These are phyloP conservation scores for Eremobia ochroleuca DNA, from an alignment of 2,888 invertebrate genomes.

Conservation along the genomic window DNA sequence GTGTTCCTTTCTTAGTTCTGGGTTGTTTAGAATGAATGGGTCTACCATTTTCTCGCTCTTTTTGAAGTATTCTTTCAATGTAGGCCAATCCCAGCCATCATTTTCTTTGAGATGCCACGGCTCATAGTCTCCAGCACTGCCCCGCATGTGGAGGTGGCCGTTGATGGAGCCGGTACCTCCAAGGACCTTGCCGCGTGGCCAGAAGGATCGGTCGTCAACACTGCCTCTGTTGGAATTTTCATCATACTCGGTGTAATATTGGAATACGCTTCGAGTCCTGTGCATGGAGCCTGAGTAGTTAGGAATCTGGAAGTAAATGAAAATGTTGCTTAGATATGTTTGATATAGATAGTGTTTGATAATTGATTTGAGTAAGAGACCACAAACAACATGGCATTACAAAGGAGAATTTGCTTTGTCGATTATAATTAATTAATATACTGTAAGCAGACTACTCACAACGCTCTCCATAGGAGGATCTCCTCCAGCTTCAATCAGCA, in stretches of 20 bases:
- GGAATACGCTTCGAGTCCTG: constrained; percentile 77
- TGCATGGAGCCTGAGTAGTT: constrained; percentile 82
- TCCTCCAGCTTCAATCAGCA: constrained; percentile 85
- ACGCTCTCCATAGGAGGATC: constrained; percentile 84
- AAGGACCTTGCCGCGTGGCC: constrained; percentile 85
- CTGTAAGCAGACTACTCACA: constrained; percentile 73
- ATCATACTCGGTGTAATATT: constrained; percentile 84
- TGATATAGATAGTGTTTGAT: neutral
- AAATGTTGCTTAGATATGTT: neutral
- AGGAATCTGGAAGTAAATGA: constrained; percentile 79
- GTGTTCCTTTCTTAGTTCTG: constrained; percentile 81
- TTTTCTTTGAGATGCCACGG: constrained; percentile 80
- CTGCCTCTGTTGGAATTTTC: constrained; percentile 78
- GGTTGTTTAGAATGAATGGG: constrained; percentile 82
- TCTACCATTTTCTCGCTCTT: constrained; percentile 86
- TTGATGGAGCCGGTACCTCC: constrained; percentile 88
- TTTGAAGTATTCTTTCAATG: constrained; percentile 82
- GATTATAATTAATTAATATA: neutral
- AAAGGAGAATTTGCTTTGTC: neutral
- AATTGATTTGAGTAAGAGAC: neutral
- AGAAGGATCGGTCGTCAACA: constrained; percentile 77
- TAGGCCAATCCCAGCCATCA: constrained; percentile 87
- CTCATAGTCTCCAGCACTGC: constrained; percentile 82
- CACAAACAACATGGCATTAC: neutral
- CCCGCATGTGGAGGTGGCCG: constrained; percentile 84